Evolutionary conservation across 2,113 vertebrate genomes (phyloP).

Genomic region (Corynorhinus townsendii): DNA sequence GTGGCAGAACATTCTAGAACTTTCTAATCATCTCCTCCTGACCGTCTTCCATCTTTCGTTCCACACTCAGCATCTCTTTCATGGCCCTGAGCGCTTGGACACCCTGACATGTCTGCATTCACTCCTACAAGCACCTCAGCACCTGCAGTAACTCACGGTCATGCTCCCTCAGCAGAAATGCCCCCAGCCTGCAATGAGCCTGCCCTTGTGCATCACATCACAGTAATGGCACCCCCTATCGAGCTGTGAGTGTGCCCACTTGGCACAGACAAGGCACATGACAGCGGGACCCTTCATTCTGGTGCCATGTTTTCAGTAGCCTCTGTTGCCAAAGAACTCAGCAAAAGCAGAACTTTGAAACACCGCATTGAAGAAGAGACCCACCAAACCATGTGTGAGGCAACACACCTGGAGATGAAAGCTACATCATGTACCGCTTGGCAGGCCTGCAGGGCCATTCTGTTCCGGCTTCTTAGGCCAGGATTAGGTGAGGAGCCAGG

Average conservation of each 20-base stretch:
- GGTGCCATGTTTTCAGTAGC: background rate
- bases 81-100: background rate
- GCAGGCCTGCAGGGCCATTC: background rate
- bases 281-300: background rate
- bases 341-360: background rate
- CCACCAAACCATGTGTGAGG: rapidly evolving
- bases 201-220: background rate
- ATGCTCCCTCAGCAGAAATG: background rate
- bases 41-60: background rate
- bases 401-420: background rate
- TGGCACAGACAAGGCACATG: background rate
- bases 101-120: background rate
- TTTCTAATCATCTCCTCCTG: background rate
- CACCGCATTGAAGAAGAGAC: background rate
- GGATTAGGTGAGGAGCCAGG: background rate
- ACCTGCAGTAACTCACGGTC: background rate
- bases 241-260: background rate
- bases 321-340: background rate
- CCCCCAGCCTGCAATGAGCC: background rate
- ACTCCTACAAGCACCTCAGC: background rate
- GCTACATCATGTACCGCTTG: rapidly evolving
- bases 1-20: background rate
- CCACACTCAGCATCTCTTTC: background rate
- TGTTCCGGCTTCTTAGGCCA: background rate
- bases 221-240: background rate